A percentile compares a stretch with the other conserved stretches of the same genome.
Evolutionary conservation across 2,797 vertebrate genomes (phyloP).

Genomic region (Coregonus ussuriensis): DNA sequence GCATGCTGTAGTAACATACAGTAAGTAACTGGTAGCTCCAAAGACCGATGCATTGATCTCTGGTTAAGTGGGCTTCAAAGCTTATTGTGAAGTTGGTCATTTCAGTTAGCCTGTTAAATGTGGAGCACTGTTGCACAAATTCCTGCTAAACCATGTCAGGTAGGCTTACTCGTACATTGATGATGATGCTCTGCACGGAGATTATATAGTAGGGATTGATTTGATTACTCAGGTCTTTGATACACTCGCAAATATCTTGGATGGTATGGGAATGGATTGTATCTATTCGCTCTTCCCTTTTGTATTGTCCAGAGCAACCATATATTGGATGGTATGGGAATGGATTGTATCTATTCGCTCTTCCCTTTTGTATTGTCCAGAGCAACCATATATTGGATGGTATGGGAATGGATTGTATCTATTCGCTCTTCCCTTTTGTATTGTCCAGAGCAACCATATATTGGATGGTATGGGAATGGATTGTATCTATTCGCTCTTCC

Average conservation of each 20-base stretch:
- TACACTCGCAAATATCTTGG: constrained; percentile 47
- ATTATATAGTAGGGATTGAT: constrained; percentile 36
- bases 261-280: constrained; percentile 13
- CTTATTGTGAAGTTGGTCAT: neutral
- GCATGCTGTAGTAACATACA: neutral
- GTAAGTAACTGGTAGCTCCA: neutral
- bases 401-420: no score
- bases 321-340: no score
- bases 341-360: no score
- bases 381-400: no score
- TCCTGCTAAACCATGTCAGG: constrained; percentile 22
- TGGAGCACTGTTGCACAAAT: constrained; percentile 25
- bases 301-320: no score
- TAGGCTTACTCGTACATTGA: constrained; percentile 39
- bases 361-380: no score
- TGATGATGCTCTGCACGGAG: constrained; percentile 69
- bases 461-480: no score
- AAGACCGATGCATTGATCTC: neutral
- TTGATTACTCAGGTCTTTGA: constrained; percentile 64
- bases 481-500: no score
- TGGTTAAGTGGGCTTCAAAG: neutral
- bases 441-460: no score
- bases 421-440: no score
- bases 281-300: no score
- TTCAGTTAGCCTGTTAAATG: constrained; percentile 15